Conservation (phyloP, 1,140 invertebrate species). For the Cydia amplana region DNA sequence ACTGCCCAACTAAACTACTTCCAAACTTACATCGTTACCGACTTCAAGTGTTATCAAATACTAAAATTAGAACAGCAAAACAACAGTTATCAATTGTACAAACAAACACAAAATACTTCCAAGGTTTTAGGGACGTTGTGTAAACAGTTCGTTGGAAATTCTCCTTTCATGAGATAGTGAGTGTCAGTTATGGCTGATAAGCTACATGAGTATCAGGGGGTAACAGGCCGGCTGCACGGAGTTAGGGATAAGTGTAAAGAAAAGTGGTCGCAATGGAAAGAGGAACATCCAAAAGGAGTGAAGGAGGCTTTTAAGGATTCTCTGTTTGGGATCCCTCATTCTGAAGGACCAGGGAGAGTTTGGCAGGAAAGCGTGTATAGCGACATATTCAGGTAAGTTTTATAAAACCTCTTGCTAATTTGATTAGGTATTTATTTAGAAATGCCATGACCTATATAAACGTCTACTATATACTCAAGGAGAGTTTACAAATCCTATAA, state of each 20-base stretch:
- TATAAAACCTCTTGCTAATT: background rate
- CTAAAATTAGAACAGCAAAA: background rate
- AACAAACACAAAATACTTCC: background rate
- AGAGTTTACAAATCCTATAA: background rate
- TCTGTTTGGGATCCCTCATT: conserved; percentile 71
- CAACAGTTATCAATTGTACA: conserved; percentile 5
- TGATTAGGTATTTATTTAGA: background rate
- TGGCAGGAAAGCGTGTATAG: conserved; percentile 82
- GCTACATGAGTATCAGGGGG: conserved; percentile 88
- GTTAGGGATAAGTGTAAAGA: conserved; percentile 82
- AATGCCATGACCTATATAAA: background rate
- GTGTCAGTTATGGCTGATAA: conserved; percentile 82
- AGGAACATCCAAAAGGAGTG: conserved; percentile 79
- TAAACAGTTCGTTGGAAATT: background rate
- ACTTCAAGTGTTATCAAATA: conserved; percentile 17
- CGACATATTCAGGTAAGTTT: conserved; percentile 87
- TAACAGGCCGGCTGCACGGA: conserved; percentile 85
- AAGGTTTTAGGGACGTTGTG: conserved; percentile 15
- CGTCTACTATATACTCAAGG: too few species aligned
- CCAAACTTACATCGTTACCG: conserved; percentile 19
- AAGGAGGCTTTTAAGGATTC: conserved; percentile 63
- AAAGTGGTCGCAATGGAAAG: conserved; percentile 81
- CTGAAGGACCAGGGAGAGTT: conserved; percentile 66
- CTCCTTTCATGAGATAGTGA: background rate
- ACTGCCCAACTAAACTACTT: conserved; percentile 24